Evolutionary conservation across 2,113 vertebrate genomes (phyloP), one percentile per base, ranked within the genome.

Genomic region (Dendropsophus ebraccatus): DNA sequence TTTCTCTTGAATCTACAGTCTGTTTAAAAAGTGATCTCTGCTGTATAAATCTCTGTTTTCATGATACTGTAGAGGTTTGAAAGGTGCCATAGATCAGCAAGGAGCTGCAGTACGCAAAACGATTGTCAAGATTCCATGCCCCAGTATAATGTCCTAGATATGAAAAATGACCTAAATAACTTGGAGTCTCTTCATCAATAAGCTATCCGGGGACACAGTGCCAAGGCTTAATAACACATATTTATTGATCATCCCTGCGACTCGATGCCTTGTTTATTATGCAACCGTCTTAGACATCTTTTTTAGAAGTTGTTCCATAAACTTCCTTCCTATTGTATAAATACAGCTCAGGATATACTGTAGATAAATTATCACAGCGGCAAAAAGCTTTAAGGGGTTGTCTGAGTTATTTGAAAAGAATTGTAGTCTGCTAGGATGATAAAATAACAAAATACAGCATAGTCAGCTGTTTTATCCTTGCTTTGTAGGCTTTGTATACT

Each of bases 121-220:
- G 47, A 77, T n/a, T 77, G 74, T 77, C 74, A 52, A 11, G 32
- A 69, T 21, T 54, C 17, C 28, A 52, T 52, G 47, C 25, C 25
- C 74, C 7, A 21, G 74, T 52, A 52, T 32, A 21, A 52, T 77
- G 47, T 67, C 52, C 47, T 12, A 32, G 21, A 69, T 35, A 82
- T 37, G 47, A 70, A 72, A 50, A 50, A 82, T 82, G 45, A 73
- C 11, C 81, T 37, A 56, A 83, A 83, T 69, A 73, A 69, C 50
- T 45, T 23, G 1, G 25, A 73, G 58, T 56, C 47, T 35, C 67
- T 83, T 83, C 81, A 83, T 73, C 67, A 56, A 72, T 73, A 83
- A 73, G 32, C 67, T 52, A 73, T 56, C 49, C n/a, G 13, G 81
- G 67, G 81, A 83, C 49, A 32, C 17, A 19, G 21, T 73, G 81